These are phyloP conservation scores for Lophura nycthemera DNA, from an alignment of 2,113 vertebrate genomes.

Conservation along the genomic window DNA sequence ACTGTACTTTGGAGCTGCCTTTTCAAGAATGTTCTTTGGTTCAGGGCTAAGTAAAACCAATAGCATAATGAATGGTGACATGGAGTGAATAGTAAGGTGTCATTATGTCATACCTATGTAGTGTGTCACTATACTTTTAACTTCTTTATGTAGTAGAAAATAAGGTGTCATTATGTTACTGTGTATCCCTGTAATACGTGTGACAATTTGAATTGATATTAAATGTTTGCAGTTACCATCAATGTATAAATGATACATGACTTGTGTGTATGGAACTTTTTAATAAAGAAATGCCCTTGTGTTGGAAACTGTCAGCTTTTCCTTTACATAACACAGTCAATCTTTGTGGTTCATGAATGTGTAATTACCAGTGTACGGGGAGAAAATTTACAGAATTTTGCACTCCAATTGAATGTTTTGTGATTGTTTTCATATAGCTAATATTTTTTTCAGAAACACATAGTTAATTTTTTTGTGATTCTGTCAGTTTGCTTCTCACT, in stretches of 20 bases:
- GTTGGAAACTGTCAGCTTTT: background rate
- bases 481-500: background rate
- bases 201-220: background rate
- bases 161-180: background rate
- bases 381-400: background rate
- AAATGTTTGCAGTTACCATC: background rate
- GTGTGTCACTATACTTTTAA: background rate
- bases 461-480: background rate
- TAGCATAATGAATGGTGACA: background rate
- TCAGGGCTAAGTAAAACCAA: background rate
- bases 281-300: background rate
- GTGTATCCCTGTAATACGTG: background rate
- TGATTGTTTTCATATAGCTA: background rate
- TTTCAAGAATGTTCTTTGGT: background rate
- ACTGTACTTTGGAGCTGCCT: background rate
- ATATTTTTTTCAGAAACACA: background rate
- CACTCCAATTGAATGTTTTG: background rate
- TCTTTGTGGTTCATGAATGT: background rate
- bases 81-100: background rate
- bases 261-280: background rate
- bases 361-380: background rate
- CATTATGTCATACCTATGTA: background rate
- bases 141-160: background rate
- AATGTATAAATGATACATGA: background rate
- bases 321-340: background rate